These are phyloP conservation scores for Plagodis dolabraria DNA, from an alignment of 2,888 invertebrate species.

Conservation along the genomic window DNA sequence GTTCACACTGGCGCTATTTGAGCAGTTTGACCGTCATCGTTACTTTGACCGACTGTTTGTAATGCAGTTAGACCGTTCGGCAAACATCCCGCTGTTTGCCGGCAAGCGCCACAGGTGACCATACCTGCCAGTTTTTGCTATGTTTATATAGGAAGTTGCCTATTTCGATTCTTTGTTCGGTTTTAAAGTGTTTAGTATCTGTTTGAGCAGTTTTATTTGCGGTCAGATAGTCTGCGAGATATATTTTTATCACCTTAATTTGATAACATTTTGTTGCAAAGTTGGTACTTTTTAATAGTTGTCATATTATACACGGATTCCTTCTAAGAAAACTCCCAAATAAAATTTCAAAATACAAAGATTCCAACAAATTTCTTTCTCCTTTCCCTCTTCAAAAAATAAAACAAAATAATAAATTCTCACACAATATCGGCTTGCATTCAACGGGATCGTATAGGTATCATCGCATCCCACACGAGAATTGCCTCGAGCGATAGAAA, in stretches of 20 bases:
- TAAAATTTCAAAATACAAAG: slow-evolving; percentile 2
- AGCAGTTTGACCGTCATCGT: slow-evolving; percentile 21
- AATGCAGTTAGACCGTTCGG: slow-evolving; percentile 46
- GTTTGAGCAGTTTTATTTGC: slow-evolving; percentile 39
- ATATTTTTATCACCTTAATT: slow-evolving; percentile 6
- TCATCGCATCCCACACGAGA: slow-evolving; percentile 69
- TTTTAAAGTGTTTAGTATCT: slow-evolving; percentile 47
- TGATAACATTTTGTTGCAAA: not conserved
- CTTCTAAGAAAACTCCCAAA: not conserved
- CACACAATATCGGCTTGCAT: slow-evolving; percentile 33
- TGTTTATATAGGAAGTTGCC: slow-evolving; percentile 60
- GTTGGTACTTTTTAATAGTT: not conserved
- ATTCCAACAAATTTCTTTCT: slow-evolving; percentile 19
- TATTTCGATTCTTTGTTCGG: slow-evolving; percentile 39
- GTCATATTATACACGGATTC: too few species aligned
- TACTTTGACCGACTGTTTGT: slow-evolving; percentile 28
- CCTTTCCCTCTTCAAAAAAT: slow-evolving; percentile 12
- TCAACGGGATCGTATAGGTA: slow-evolving; percentile 42
- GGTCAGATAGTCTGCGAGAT: slow-evolving; percentile 12
- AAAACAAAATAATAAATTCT: slow-evolving; percentile 33
- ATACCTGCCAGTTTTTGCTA: slow-evolving; percentile 67
- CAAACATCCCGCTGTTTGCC: slow-evolving; percentile 55
- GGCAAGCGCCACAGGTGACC: slow-evolving; percentile 78
- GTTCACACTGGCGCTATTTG: slow-evolving; percentile 72
- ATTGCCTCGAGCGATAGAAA: slow-evolving; percentile 76